Evolutionary conservation across 2,888 invertebrate species (phyloP).

Genomic region (Xylocampa areola): DNA sequence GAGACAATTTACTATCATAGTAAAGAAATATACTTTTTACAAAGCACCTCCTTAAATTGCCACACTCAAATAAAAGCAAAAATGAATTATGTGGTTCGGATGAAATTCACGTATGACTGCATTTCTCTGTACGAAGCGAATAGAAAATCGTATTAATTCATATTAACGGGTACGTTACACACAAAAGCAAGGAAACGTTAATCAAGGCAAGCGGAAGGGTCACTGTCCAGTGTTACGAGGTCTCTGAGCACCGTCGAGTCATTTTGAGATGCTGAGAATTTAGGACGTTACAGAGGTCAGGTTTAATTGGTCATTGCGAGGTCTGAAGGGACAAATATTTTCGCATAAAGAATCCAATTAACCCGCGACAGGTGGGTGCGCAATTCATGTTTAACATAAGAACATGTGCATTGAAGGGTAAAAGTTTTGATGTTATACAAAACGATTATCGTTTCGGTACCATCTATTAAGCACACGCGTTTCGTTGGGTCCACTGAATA

Average conservation of each 20-base stretch:
- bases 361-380: constrained; percentile 75
- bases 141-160: constrained; percentile 69
- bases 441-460: constrained; percentile 59
- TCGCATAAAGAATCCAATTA: constrained; percentile 85
- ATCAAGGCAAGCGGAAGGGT: constrained; percentile 80
- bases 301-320: constrained; percentile 60
- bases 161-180: constrained; percentile 70
- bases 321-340: constrained; percentile 74
- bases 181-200: constrained; percentile 75
- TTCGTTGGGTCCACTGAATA: constrained; percentile 18
- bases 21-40: not conserved
- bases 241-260: constrained; percentile 53
- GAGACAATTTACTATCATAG: not conserved
- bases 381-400: constrained; percentile 68
- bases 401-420: constrained; percentile 66
- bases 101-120: constrained; percentile 48
- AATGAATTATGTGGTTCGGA: constrained; percentile 43
- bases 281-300: constrained; percentile 58
- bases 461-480: constrained; percentile 38
- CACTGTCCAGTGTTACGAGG: constrained; percentile 66
- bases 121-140: constrained; percentile 42
- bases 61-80: constrained; percentile 23
- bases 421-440: constrained; percentile 64
- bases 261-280: constrained; percentile 39
- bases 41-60: constrained; percentile 1